Percentiles rank a stretch among this genome's conserved stretches.
These are phyloP conservation scores for Napeogenes inachia DNA, from an alignment of 2,888 invertebrate species.

Conservation along the genomic window DNA sequence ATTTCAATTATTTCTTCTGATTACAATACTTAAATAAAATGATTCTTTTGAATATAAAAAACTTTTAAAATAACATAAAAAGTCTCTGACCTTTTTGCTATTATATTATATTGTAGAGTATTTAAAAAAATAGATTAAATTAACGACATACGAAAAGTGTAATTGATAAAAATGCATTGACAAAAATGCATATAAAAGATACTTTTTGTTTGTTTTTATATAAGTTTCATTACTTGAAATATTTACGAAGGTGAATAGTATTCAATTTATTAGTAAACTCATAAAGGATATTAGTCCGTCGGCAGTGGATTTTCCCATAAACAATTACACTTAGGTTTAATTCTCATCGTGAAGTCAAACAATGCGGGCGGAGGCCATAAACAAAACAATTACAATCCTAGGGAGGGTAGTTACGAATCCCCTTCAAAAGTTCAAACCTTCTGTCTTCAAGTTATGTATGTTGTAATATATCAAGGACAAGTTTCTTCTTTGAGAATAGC, in stretches of 20 bases:
- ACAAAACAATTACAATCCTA: conserved; percentile 61
- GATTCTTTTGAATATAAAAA: conserved; percentile 2
- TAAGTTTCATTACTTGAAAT: neutral
- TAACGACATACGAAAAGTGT: too few species aligned
- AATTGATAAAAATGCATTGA: too few species aligned
- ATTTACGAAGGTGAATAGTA: conserved; percentile 12
- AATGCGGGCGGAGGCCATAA: conserved; percentile 50
- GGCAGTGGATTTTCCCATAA: conserved; percentile 46
- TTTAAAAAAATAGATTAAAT: neutral
- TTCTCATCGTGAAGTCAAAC: conserved; percentile 48
- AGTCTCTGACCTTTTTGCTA: neutral
- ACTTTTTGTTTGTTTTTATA: too few species aligned
- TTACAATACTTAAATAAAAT: conserved; percentile 4
- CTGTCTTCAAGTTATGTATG: conserved; percentile 25
- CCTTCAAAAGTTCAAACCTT: conserved; percentile 45
- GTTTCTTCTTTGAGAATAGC: conserved; percentile 9
- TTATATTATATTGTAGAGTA: neutral
- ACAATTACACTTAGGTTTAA: conserved; percentile 57
- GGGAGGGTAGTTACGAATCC: conserved; percentile 50
- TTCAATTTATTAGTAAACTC: conserved; percentile 29
- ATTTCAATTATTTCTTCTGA: conserved; percentile 6
- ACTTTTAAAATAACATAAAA: conserved; percentile 4
- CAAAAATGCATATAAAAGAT: too few species aligned
- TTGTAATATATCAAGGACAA: conserved; percentile 26
- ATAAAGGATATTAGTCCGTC: conserved; percentile 36